Evolutionary conservation across 1,140 invertebrate species (phyloP).

Genomic region (Drosophila rufa): DNA sequence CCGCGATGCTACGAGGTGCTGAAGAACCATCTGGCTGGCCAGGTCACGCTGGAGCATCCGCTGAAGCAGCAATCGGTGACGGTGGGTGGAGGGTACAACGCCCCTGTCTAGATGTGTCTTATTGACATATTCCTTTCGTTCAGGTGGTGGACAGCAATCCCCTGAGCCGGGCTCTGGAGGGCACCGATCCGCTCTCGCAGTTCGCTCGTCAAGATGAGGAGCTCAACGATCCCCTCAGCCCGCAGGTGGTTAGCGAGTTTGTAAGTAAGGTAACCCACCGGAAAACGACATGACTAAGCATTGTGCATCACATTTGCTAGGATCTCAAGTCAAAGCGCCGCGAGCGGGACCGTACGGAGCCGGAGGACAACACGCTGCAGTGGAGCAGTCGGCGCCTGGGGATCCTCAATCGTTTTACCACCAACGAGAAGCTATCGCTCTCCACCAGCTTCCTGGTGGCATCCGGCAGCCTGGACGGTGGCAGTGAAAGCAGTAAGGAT

Average conservation of each 20-base stretch:
- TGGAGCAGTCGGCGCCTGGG: conserved; percentile 90
- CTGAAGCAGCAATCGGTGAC: conserved; percentile 56
- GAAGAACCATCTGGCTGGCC: conserved; percentile 50
- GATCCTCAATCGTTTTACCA: conserved; percentile 95
- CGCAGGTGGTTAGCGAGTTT: conserved; percentile 88
- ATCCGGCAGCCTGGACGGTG: conserved; percentile 47
- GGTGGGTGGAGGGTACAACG: conserved; percentile 22
- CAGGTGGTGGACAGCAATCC: conserved; percentile 85
- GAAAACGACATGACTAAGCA: background rate
- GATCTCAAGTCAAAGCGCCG: conserved; percentile 73
- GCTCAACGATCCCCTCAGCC: conserved; percentile 87
- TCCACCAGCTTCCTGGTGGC: conserved; percentile 92
- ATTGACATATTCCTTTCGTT: background rate
- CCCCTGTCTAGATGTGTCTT: conserved; percentile 8
- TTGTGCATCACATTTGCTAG: conserved; percentile 3
- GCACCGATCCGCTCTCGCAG: conserved; percentile 90
- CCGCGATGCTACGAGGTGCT: conserved; percentile 65
- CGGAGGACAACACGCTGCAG: conserved; percentile 88
- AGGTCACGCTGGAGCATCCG: conserved; percentile 64
- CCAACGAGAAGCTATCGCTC: conserved; percentile 95
- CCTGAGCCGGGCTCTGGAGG: conserved; percentile 88
- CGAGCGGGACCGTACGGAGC: conserved; percentile 68
- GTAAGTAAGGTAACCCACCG: conserved; percentile 74
- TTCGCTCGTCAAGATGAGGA: conserved; percentile 88
- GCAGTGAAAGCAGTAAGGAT: conserved; percentile 68